Percentiles rank a stretch among this genome's conserved stretches.
These are phyloP conservation scores for Chionis minor DNA, from an alignment of 2,113 vertebrate species.

Conservation along the genomic window DNA sequence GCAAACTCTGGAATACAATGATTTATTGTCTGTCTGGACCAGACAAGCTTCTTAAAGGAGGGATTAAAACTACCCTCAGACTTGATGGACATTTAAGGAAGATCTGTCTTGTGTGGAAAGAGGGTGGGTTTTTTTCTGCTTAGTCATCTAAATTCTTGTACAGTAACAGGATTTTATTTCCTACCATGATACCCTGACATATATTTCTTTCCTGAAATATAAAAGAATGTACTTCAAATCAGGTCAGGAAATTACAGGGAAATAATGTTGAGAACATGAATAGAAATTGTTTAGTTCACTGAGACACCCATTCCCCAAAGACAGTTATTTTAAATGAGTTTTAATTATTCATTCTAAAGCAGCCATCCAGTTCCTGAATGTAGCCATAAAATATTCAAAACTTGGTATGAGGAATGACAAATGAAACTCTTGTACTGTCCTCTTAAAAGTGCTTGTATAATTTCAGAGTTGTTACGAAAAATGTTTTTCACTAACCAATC, in stretches of 20 bases:
- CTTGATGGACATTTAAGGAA: not conserved
- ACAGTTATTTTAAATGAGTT: conserved; percentile 36
- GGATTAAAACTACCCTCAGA: not conserved
- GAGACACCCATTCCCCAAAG: conserved; percentile 39
- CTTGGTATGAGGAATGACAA: conserved; percentile 43
- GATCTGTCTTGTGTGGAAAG: not conserved
- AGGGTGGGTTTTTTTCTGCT: not conserved
- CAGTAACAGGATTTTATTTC: not conserved
- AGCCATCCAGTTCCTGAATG: conserved; percentile 15
- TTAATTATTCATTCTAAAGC: conserved; percentile 56
- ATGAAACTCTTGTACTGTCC: conserved; percentile 5
- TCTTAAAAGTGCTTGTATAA: conserved; percentile 3
- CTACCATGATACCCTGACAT: not conserved
- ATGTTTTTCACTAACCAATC: not conserved
- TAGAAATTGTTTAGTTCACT: conserved; percentile 34
- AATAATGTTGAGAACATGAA: conserved; percentile 14
- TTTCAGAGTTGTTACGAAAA: not conserved
- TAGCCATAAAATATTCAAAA: conserved; percentile 51
- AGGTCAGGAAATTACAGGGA: conserved; percentile 18
- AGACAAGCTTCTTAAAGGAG: not conserved
- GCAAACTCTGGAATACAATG: not conserved
- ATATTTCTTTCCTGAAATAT: not conserved
- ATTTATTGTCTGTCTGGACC: not conserved
- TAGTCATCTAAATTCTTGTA: not conserved
- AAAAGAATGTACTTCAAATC: not conserved